Conservation (phyloP, 1,140 invertebrate genomes). For the Armadillidium nasatum region DNA sequence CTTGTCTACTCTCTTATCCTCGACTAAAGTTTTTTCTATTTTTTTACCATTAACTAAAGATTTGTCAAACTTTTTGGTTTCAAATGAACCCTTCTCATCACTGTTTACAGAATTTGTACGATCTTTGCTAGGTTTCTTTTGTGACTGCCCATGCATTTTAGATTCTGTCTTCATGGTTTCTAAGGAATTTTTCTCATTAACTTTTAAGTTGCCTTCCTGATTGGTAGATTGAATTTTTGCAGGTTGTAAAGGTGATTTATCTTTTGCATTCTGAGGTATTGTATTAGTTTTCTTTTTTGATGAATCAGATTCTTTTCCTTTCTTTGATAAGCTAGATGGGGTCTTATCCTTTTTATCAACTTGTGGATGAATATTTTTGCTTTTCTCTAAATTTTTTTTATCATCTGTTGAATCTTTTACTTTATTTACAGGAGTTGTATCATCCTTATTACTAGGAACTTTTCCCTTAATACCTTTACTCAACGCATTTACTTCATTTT, state of each 20-base stretch:
- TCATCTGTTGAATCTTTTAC: neutral
- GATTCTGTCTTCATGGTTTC: too few relatives aligned
- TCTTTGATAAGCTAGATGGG: neutral
- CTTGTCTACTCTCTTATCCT: too few relatives aligned
- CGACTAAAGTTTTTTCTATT: neutral
- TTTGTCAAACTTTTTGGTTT: neutral
- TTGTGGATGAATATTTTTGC: too few relatives aligned
- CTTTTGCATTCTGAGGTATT: neutral
- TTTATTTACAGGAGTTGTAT: too few relatives aligned
- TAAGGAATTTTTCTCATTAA: too few relatives aligned
- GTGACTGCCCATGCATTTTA: too few relatives aligned
- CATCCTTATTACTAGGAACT: neutral
- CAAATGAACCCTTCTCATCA: neutral
- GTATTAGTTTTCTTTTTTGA: neutral
- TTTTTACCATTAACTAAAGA: neutral
- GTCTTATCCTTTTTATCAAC: too few relatives aligned
- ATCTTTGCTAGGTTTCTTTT: too few relatives aligned
- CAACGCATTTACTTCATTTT: neutral
- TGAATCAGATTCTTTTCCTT: neutral
- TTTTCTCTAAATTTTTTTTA: too few relatives aligned
- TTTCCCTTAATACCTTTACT: neutral
- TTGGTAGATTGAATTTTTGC: too few relatives aligned
- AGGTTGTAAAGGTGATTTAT: neutral
- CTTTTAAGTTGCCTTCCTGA: too few relatives aligned
- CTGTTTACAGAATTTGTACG: neutral